Conservation (phyloP, 2,113 vertebrate species). For the Mirounga angustirostris region DNA sequence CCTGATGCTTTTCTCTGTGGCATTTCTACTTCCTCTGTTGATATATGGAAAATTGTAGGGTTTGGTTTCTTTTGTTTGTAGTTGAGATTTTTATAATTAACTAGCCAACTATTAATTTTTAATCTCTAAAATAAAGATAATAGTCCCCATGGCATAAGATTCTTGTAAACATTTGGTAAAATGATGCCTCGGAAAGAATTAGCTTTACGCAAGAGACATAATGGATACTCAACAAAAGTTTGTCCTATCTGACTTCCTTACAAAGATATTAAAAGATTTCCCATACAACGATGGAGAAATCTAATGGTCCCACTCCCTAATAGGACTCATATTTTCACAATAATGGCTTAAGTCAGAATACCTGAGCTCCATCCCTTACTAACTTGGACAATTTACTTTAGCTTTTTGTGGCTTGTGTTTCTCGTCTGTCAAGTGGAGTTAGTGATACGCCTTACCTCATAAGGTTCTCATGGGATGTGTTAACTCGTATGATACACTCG, state of each 20-base stretch:
- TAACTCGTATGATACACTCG: not conserved
- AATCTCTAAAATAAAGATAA: conserved; percentile 17
- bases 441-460: not conserved
- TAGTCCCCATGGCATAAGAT: not conserved
- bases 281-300: not conserved
- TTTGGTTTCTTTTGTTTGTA: conserved; percentile 32
- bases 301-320: not conserved
- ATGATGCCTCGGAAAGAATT: not conserved
- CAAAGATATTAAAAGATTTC: not conserved
- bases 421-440: not conserved
- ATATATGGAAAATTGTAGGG: not conserved
- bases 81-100: not conserved
- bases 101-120: not conserved
- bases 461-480: not conserved
- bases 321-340: conserved; percentile 17
- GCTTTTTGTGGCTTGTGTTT: not conserved
- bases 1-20: not conserved
- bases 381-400: not conserved
- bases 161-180: conserved; percentile 23
- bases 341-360: conserved; percentile 19
- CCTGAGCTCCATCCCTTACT: not conserved
- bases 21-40: not conserved
- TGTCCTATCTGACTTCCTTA: not conserved
- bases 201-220: not conserved
- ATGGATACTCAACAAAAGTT: not conserved